A percentile compares a stretch with the other conserved stretches of the same genome.
phyloP scores from a whole-genome alignment of 2,113 vertebrate species.

The Cololabis saira region DNA sequence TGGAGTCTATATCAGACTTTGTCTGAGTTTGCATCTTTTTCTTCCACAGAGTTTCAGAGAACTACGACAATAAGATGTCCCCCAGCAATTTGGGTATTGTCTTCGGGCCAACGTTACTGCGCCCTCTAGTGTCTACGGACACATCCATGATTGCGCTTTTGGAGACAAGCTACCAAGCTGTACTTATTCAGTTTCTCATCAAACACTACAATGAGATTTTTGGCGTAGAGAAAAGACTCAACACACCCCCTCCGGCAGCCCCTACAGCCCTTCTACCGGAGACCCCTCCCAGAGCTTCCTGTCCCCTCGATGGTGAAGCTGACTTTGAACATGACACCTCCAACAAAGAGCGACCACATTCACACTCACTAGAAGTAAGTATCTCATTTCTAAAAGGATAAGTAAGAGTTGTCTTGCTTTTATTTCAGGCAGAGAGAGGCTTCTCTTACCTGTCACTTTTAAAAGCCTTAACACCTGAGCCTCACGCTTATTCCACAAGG shows the following conservation, averaged over 20 bases:
- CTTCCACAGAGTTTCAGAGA: slow-evolving; percentile 85
- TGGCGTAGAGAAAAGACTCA: slow-evolving; percentile 66
- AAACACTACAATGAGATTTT: slow-evolving; percentile 85
- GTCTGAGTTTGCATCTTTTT: slow-evolving; percentile 4
- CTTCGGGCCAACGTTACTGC: slow-evolving; percentile 91
- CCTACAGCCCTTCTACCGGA: slow-evolving; percentile 48
- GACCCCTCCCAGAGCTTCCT: slow-evolving; percentile 57
- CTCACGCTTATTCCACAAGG: slow-evolving; percentile 34
- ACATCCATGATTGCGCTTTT: slow-evolving; percentile 84
- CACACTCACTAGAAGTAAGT: slow-evolving; percentile 79
- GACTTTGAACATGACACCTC: slow-evolving; percentile 38
- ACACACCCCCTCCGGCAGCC: slow-evolving; percentile 63
- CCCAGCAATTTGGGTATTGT: slow-evolving; percentile 92
- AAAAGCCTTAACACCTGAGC: slow-evolving; percentile 44
- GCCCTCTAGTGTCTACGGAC: slow-evolving; percentile 76
- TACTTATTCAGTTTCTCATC: slow-evolving; percentile 91
- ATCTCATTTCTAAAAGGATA: slow-evolving; percentile 8
- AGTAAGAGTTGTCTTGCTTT: slow-evolving; percentile 5
- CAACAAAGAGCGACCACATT: slow-evolving; percentile 70
- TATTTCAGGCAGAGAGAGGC: slow-evolving; percentile 6
- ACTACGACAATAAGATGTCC: slow-evolving; percentile 92
- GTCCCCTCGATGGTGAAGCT: slow-evolving; percentile 28
- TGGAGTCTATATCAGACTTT: neutral
- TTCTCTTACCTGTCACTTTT: slow-evolving; percentile 36
- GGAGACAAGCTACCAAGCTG: slow-evolving; percentile 89